phyloP scores from a whole-genome alignment of 37 sponge, comb jelly and placozoan species.

The Trichoplax adhaerens region DNA sequence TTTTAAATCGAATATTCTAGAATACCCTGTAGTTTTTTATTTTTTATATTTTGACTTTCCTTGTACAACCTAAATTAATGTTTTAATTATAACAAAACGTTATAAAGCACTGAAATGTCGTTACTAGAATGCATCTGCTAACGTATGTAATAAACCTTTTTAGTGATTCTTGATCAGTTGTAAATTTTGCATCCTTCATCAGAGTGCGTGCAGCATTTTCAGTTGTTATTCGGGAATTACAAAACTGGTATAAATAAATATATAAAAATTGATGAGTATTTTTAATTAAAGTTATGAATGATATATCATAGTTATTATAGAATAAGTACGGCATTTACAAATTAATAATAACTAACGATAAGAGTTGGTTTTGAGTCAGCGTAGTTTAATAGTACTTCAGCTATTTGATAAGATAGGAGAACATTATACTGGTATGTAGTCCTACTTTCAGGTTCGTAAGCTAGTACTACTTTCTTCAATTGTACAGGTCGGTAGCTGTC shows the following conservation, averaged over 20 bases:
- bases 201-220: slow-evolving; percentile 83
- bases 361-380: slow-evolving; percentile 83
- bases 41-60: too few relatives aligned
- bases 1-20: too few relatives aligned
- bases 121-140: too few relatives aligned
- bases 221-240: slow-evolving; percentile 88
- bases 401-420: slow-evolving; percentile 77
- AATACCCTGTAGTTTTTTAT: too few relatives aligned
- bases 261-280: not conserved
- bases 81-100: too few relatives aligned
- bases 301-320: not conserved
- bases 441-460: slow-evolving; percentile 42
- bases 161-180: not conserved
- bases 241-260: slow-evolving; percentile 35
- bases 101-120: too few relatives aligned
- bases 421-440: slow-evolving; percentile 88
- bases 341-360: slow-evolving; percentile 32
- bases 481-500: slow-evolving; percentile 89
- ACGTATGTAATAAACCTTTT: slow-evolving; percentile 13
- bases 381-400: slow-evolving; percentile 72
- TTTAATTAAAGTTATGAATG: not conserved
- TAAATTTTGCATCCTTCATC: slow-evolving; percentile 77
- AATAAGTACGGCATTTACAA: not conserved
- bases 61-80: too few relatives aligned
- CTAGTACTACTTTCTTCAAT: slow-evolving; percentile 78